Base-by-base conservation (phyloP, 1,140 invertebrate species). In the Neodiprion fabricii region DNA sequence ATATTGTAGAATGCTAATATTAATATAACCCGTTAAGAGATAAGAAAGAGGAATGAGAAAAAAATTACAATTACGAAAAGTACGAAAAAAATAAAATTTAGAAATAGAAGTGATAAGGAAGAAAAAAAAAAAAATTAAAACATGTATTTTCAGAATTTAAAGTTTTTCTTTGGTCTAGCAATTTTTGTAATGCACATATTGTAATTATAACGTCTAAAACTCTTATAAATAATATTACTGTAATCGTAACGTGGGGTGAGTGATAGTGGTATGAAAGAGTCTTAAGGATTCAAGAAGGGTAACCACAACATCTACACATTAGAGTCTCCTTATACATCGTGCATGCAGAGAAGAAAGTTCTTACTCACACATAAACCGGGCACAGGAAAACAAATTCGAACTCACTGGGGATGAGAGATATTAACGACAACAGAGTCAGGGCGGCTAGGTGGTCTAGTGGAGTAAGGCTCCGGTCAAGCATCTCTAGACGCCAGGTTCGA, bases 231-330 rank as follows among this genome's bases (percentile, higher is more conserved):
- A 61, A 61, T 61, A 61, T 61, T 4, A 61, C n/a, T 61, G 8
- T 61, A n/a, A 61, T 61, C 28, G 28, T 40, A 78, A 78, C 72
- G 74, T 77, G 77, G 77, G 74, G 80, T 79, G 81, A 74, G 75
- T 81, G 80, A 76, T 66, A 74, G 80, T 82, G 77, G 28, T 5
- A 40, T 40, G 28, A 40, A 40, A 40, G 28, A 40, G 28, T 40
- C 17, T 21, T 21, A 21, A 21, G 17, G 17, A 21, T 21, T 21
- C 17, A 21, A 21, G 1, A 21, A 21, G 17, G 17, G 17, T 21
- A 21, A 21, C 17, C 17, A 21, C 17, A 21, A 21, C 17, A 21
- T 21, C 17, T 21, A 21, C 17, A 21, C 17, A 21, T 21, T 21
- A 21, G 17, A 21, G 17, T 21, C 17, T 21, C 17, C 17, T 21